phyloP scores from a whole-genome alignment of 2,888 invertebrate genomes.

The Pseudococcus jackbeardsleyi region DNA sequence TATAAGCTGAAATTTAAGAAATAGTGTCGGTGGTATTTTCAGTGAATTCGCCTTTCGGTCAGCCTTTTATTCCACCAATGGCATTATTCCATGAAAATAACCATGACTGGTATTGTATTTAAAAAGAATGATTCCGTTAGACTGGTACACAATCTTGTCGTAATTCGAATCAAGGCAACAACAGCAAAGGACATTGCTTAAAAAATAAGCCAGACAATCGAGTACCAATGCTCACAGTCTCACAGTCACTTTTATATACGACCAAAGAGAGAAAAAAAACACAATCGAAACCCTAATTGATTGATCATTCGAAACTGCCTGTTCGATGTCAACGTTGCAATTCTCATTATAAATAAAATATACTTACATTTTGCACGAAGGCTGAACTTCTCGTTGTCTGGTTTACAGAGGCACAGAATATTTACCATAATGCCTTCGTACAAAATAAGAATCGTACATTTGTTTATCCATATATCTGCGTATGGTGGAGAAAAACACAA shows the following conservation, averaged over 20 bases:
- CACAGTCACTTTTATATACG: not conserved
- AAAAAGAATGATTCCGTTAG: not conserved
- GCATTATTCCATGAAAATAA: no score
- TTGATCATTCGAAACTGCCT: not conserved
- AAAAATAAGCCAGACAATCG: slow-evolving; percentile 27
- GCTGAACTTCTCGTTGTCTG: not conserved
- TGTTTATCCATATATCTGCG: not conserved
- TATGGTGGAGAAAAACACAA: not conserved
- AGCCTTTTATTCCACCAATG: no score
- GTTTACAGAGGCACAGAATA: not conserved
- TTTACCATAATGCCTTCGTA: not conserved
- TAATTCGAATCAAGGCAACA: slow-evolving; percentile 25
- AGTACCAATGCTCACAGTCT: not conserved
- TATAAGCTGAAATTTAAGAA: no score
- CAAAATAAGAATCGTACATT: not conserved
- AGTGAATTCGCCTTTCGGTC: no score
- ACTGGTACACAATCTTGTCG: not conserved
- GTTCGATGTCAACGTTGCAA: not conserved
- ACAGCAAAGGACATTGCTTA: not conserved
- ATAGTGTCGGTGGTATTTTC: no score
- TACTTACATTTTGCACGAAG: slow-evolving; percentile 21
- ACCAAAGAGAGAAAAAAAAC: not conserved
- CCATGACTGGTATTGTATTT: no score
- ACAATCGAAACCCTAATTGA: slow-evolving; percentile 23
- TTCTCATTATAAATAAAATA: not conserved